phyloP scores from a whole-genome alignment of 1,140 invertebrate genomes.

The Hycleus phaleratus region DNA sequence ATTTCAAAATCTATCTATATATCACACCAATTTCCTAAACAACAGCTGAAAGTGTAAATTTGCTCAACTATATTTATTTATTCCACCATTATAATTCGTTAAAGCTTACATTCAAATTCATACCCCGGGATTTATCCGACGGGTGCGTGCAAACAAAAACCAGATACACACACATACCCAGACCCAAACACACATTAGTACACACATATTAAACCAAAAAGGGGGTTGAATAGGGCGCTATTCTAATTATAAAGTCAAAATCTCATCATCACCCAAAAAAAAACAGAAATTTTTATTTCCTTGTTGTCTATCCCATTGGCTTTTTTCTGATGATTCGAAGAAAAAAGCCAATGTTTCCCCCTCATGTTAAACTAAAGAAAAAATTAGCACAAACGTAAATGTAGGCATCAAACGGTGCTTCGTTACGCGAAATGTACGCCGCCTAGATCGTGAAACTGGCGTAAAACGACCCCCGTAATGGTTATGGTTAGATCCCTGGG shows the following conservation, averaged over 20 bases:
- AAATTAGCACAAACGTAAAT: conserved; percentile 17
- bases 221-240: neutral
- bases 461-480: conserved; percentile 13
- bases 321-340: no score
- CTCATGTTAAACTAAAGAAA: conserved; percentile 6
- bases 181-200: no score
- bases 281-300: neutral
- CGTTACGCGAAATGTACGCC: conserved; percentile 11
- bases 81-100: conserved; percentile 31
- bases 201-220: no score
- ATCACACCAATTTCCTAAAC: neutral
- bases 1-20: no score
- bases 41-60: conserved; percentile 34
- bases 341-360: no score
- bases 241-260: conserved; percentile 31
- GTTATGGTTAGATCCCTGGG: conserved; percentile 6
- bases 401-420: conserved; percentile 13
- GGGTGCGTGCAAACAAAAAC: conserved; percentile 23
- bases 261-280: conserved; percentile 16
- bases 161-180: neutral
- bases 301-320: no score
- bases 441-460: conserved; percentile 9
- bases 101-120: conserved; percentile 32
- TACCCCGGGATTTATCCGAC: conserved; percentile 25
- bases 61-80: conserved; percentile 31